Conservation (phyloP, 2,113 vertebrate species). For the Calyptommatus sinebrachiatus region DNA sequence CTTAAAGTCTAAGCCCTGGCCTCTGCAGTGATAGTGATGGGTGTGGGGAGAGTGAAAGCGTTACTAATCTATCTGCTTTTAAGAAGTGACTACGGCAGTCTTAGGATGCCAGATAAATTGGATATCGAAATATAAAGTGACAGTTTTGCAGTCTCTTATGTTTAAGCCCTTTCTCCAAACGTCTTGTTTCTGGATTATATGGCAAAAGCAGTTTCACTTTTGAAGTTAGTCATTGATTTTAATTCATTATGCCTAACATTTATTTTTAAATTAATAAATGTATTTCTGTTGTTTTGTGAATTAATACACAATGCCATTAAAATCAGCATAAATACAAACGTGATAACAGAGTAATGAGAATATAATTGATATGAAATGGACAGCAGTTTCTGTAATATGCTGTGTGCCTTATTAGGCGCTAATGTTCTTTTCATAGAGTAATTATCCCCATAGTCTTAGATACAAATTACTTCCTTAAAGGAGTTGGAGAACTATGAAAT, state of each 20-base stretch:
- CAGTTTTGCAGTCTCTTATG: background rate
- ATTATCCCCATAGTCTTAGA: slow-evolving; percentile 16
- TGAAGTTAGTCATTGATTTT: background rate
- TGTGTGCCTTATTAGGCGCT: slow-evolving; percentile 53
- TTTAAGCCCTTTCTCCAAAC: background rate
- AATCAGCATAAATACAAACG: slow-evolving; percentile 45
- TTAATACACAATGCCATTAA: slow-evolving; percentile 27
- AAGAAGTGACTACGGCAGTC: background rate
- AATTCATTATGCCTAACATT: slow-evolving; percentile 9
- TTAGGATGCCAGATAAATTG: background rate
- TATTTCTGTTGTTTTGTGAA: slow-evolving; percentile 42
- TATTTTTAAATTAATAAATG: slow-evolving; percentile 27
- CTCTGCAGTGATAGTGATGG: background rate
- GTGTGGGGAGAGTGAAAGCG: background rate
- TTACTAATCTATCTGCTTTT: background rate
- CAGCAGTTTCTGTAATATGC: slow-evolving; percentile 40
- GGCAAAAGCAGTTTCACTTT: background rate
- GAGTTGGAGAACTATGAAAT: background rate
- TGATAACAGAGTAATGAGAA: slow-evolving; percentile 31
- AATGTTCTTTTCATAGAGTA: slow-evolving; percentile 57
- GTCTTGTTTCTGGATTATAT: background rate
- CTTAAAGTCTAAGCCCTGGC: background rate
- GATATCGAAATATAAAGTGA: background rate
- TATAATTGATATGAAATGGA: slow-evolving; percentile 54
- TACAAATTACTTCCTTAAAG: background rate